A percentile compares a stretch with the other conserved stretches of the same genome.
These are phyloP conservation scores for Alethe diademata DNA, from an alignment of 2,113 vertebrate genomes.

Conservation along the genomic window DNA sequence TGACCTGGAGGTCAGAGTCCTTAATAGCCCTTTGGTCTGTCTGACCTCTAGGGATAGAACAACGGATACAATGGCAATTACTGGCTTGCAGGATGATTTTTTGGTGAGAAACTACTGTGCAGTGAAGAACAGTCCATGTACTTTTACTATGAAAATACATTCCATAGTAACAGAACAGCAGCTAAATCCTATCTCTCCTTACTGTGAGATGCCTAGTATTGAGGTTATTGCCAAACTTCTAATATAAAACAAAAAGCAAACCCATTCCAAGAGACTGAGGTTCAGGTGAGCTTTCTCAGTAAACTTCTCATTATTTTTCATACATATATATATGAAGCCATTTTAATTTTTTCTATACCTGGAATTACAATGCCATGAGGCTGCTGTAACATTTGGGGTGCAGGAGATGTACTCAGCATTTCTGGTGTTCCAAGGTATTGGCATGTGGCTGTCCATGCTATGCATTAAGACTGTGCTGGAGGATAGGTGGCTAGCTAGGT, in stretches of 20 bases:
- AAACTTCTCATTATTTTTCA: background rate
- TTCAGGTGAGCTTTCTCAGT: background rate
- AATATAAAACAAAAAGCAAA: background rate
- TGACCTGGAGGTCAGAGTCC: constrained; percentile 22
- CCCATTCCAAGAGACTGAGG: background rate
- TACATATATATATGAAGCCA: no score
- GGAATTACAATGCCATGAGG: background rate
- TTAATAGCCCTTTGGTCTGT: background rate
- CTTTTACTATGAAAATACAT: background rate
- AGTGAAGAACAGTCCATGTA: background rate
- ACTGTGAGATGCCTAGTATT: background rate
- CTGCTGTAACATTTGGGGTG: background rate
- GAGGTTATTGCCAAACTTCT: background rate
- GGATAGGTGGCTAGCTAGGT: constrained; percentile 20
- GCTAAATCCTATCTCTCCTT: constrained; percentile 8
- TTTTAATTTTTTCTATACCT: background rate
- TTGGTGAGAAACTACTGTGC: background rate
- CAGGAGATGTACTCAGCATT: background rate
- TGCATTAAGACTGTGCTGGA: background rate
- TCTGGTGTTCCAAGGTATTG: background rate
- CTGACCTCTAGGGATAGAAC: background rate
- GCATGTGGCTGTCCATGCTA: constrained; percentile 33
- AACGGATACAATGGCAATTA: background rate
- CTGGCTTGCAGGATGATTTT: background rate
- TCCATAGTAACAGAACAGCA: background rate